Evolutionary conservation across 2,113 vertebrate species (phyloP), one percentile per base, ranked within the genome.

Genomic region (Myrmecophaga tridactyla): DNA sequence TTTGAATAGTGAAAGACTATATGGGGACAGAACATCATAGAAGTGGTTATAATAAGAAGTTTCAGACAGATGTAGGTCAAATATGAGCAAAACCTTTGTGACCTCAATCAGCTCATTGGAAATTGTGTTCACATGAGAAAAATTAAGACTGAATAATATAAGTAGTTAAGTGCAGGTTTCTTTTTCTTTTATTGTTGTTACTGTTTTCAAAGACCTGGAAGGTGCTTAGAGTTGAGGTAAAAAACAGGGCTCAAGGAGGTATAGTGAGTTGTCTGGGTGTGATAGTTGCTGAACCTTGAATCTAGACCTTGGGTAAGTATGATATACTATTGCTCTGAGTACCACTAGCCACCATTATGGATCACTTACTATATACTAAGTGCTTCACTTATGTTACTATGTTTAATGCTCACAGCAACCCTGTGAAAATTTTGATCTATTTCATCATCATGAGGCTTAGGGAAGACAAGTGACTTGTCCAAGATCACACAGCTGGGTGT

Each of bases 81-180:
- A 82, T 88, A 92, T 92, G 85, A 85, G 34, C 53, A 95, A 80
- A 76, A 67, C 7, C 41, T 95, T 95, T 94, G 43, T 95, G 72
- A 81, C 21, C 4, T 83, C 69, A 75, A 0, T 83, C 29, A 63
- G 21, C 48, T 80, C 67, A 39, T 75, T 25, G 67, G 27, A 94
- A 95, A 63, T 94, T 21, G 48, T 89, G 46, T 93, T 95, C 76
- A 87, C 73, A 60, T 13, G 14, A 60, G 60, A 76, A 94, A 94
- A 84, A 92, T 96, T 92, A 92, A 92, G 46, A 77, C 70, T 7
- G 41, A 94, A 86, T 94, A 89, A 94, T 89, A 17, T 23, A n/a
- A 92, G 11, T 86, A 34, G 7, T 51, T 93, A 91, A 73, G n/a
- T 89, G 84, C 17, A 90, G 39, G 27, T 48, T 43, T 84, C 23